phyloP scores from a whole-genome alignment of 1,140 invertebrate species.

The Drosophila simulans region DNA sequence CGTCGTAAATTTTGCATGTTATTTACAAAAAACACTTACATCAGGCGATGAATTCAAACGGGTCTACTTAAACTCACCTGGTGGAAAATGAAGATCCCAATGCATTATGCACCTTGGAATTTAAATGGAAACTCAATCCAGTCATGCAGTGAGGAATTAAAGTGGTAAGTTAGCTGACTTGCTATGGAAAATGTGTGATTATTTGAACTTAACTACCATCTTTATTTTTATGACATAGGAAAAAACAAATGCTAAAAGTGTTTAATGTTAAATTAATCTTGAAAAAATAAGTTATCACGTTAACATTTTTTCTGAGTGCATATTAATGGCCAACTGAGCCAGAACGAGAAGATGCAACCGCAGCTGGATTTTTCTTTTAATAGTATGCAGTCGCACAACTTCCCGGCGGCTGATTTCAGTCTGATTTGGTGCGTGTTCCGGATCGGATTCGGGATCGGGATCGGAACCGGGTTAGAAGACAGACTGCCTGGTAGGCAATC shows the following conservation, averaged over 20 bases:
- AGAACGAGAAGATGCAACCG: constrained; percentile 37
- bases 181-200: not conserved
- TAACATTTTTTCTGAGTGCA: constrained; percentile 24
- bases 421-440: constrained; percentile 31
- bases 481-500: constrained; percentile 30
- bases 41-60: constrained; percentile 30
- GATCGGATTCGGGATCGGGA: constrained; percentile 32
- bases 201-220: too few relatives aligned
- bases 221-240: too few relatives aligned
- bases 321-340: constrained; percentile 17
- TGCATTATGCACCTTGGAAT: constrained; percentile 49
- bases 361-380: constrained; percentile 48
- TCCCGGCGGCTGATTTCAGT: constrained; percentile 32
- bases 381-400: constrained; percentile 43
- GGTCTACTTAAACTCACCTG: constrained; percentile 13
- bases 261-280: too few relatives aligned
- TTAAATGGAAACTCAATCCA: constrained; percentile 53
- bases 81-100: constrained; percentile 28
- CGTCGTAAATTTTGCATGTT: constrained; percentile 57
- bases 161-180: not conserved
- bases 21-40: constrained; percentile 35
- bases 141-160: constrained; percentile 23
- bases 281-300: too few relatives aligned
- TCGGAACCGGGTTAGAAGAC: constrained; percentile 10
- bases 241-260: too few relatives aligned